Evolutionary conservation across 2,797 vertebrate genomes (phyloP).

Genomic region (Poecilia picta): DNA sequence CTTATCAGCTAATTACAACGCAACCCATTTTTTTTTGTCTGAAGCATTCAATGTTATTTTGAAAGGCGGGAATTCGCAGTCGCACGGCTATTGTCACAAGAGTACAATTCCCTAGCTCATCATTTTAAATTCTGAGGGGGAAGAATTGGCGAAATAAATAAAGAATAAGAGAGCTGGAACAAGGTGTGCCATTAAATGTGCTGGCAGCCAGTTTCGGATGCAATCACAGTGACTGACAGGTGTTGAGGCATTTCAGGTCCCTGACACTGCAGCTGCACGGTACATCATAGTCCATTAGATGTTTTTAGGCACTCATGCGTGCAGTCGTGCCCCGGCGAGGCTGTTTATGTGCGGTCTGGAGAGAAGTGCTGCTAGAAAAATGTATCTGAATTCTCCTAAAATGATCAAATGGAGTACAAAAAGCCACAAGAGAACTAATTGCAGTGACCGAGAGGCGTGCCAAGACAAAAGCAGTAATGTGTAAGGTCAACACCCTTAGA

Average conservation of each 20-base stretch:
- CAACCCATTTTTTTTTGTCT: background rate
- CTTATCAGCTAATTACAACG: background rate
- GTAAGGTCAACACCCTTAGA: conserved; percentile 13
- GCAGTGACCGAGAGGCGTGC: conserved; percentile 3
- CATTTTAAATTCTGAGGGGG: background rate
- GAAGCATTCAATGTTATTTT: background rate
- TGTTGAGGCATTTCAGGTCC: conserved; percentile 32
- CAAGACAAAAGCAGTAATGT: background rate
- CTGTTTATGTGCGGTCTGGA: background rate
- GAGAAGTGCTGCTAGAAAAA: background rate
- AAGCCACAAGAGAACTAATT: conserved; percentile 3
- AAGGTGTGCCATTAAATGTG: conserved; percentile 28
- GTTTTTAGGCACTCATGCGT: conserved; percentile 4
- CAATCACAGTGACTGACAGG: conserved; percentile 36
- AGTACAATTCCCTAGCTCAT: background rate
- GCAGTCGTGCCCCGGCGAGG: background rate
- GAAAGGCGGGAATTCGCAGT: background rate
- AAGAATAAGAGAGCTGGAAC: conserved; percentile 8
- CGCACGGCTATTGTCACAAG: background rate
- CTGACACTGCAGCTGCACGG: conserved; percentile 13
- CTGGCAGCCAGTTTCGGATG: conserved; percentile 37
- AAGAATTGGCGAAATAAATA: background rate
- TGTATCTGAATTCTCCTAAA: conserved; percentile 4
- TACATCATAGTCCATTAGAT: conserved; percentile 14
- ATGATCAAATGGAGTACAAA: conserved; percentile 21